Evolutionary conservation across 2,888 invertebrate genomes (phyloP), one percentile per base, ranked within the genome.

Genomic region (Phalera bucephala): DNA sequence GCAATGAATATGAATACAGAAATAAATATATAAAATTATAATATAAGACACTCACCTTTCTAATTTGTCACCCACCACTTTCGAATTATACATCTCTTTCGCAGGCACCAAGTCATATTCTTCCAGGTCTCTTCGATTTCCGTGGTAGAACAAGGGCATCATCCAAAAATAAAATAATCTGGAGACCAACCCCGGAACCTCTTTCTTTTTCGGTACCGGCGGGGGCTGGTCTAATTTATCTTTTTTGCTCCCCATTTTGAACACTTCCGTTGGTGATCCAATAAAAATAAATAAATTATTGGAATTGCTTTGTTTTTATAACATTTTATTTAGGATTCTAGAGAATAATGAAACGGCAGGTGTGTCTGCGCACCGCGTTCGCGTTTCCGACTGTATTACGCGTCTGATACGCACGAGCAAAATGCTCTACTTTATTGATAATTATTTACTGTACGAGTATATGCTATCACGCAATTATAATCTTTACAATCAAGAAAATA

Each of bases 41-140:
- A 17, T 17, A 3, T 17, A 17, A 7, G 11, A 50, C 29, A 76
- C 88, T 79, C 64, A 93, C 93, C 75, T 87, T 85, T 95, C 94
- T 48, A 95, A 80, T 65, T 86, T 79, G 65, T 94, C 92, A 5
- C 95, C 95, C n/a, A 94, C 86, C 17, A 65, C 28, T 60, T 90
- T 90, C 8, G 96, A 96, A 63, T 91, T 90, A 73, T 96, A 96
- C 13, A 86, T 87, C 22, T 81, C 86, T 31, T 94, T 87, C 0
- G 95, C 93, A 56, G 93, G 92, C 64, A 94, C 94, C 26, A 97
- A 83, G 78, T 97, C 97, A 14, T 91, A 88, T 27, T 93, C 91
- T 49, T 94, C 94, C 30, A 97, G 76, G 31, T 93, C 93, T 59
- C 95, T 93, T 37, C 88, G 91, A 59, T 93, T 93, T 0, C 96